A percentile compares a stretch with the other conserved stretches of the same genome.
These are phyloP conservation scores for Platycheirus albimanus DNA, from an alignment of 2,888 invertebrate species.

Conservation along the genomic window DNA sequence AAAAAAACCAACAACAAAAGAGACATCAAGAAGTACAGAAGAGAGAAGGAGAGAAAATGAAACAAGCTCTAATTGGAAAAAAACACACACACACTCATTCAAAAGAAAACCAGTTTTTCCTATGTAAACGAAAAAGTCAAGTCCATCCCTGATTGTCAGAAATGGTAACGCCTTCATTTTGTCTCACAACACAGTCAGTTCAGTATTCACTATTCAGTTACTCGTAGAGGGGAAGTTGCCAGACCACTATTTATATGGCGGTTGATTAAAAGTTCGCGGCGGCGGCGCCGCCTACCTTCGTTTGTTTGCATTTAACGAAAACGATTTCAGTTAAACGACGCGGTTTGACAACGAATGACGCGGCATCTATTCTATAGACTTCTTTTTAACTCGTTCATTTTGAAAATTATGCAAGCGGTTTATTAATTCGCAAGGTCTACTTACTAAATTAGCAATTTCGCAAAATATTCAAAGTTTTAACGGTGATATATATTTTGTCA, in stretches of 20 bases:
- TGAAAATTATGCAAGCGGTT: conserved; percentile 46
- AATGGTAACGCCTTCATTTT: conserved; percentile 36
- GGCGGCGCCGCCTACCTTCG: conserved; percentile 72
- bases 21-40: not conserved
- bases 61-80: conserved; percentile 55
- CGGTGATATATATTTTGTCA: conserved; percentile 45
- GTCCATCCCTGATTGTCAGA: conserved; percentile 51
- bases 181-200: conserved; percentile 42
- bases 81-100: not conserved
- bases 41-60: not conserved
- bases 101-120: conserved; percentile 42
- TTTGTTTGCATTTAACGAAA: conserved; percentile 71
- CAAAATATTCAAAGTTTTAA: conserved; percentile 39
- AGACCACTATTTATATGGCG: conserved; percentile 51
- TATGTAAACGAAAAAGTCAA: conserved; percentile 46
- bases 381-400: conserved; percentile 53
- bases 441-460: not conserved
- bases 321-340: conserved; percentile 78
- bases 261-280: conserved; percentile 59
- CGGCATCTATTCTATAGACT: conserved; percentile 66
- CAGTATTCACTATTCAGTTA: conserved; percentile 1
- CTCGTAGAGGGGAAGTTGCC: conserved; percentile 66
- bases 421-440: conserved; percentile 24
- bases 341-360: conserved; percentile 78
- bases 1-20: not conserved